phyloP scores from a whole-genome alignment of 2,797 vertebrate species.

The Clarias fuscus region DNA sequence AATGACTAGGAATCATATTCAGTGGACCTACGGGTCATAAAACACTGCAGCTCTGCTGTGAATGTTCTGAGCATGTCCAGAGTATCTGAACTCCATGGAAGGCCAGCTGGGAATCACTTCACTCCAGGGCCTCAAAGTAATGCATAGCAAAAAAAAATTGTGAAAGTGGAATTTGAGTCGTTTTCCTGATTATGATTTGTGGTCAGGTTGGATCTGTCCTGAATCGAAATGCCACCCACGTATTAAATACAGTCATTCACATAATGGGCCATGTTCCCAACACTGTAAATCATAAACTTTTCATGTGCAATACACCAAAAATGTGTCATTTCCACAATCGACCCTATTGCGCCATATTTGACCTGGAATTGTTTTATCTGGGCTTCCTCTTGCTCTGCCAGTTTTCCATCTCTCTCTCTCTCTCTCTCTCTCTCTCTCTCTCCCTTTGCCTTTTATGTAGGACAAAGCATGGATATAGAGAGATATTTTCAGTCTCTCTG shows the following conservation, averaged over 20 bases:
- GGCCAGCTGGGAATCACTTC: too few species aligned
- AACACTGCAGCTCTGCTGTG: too few species aligned
- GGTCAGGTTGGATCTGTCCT: neutral
- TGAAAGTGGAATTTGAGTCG: too few species aligned
- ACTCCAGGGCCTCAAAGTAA: too few species aligned
- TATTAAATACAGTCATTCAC: neutral
- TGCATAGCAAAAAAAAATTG: too few species aligned
- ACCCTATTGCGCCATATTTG: neutral
- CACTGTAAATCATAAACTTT: too few species aligned
- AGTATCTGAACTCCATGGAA: too few species aligned
- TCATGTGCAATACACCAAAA: neutral
- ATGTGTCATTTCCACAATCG: neutral
- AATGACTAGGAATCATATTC: too few species aligned
- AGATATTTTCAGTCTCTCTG: conserved; percentile 81
- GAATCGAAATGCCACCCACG: neutral
- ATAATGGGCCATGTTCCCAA: neutral
- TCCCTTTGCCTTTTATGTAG: conserved; percentile 72
- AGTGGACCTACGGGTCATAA: too few species aligned
- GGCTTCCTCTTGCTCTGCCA: neutral
- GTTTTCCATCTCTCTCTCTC: conserved; percentile 51
- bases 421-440: conserved; percentile 47
- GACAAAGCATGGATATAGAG: conserved; percentile 78
- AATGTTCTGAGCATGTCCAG: too few species aligned
- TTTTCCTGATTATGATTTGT: too few species aligned
- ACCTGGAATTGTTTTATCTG: conserved; percentile 21